These are phyloP conservation scores for Oxytorus armatus DNA, from an alignment of 2,888 invertebrate species.

Conservation along the genomic window DNA sequence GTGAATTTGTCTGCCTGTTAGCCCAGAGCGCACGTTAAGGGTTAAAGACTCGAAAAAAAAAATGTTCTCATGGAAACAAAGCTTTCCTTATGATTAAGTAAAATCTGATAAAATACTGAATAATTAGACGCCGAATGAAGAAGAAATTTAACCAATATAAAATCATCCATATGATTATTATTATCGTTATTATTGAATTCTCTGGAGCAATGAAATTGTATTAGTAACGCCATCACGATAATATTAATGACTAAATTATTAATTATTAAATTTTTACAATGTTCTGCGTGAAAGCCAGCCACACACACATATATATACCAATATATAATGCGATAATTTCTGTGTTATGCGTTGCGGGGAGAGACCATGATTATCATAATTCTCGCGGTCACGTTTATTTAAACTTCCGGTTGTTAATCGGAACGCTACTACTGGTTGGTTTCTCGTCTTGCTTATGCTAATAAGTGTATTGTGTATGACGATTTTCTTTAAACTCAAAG, in stretches of 20 bases:
- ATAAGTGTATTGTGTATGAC: conserved; percentile 19
- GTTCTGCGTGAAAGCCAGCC: conserved; percentile 44
- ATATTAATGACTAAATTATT: conserved; percentile 49
- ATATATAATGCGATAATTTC: conserved; percentile 41
- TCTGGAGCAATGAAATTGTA: conserved; percentile 50
- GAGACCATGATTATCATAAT: conserved; percentile 54
- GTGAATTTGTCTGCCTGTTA: too few relatives aligned
- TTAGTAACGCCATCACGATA: conserved; percentile 57
- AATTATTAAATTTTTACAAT: conserved; percentile 48
- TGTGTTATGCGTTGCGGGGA: conserved; percentile 5
- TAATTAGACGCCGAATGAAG: background rate
- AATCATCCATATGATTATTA: background rate
- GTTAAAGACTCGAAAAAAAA: too few relatives aligned
- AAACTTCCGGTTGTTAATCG: conserved; percentile 59
- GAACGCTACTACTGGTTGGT: conserved; percentile 14
- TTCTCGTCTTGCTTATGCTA: conserved; percentile 35
- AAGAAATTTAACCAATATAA: background rate
- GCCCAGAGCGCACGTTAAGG: too few relatives aligned
- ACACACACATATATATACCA: conserved; percentile 26
- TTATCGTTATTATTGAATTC: conserved; percentile 25
- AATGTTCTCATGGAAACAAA: too few relatives aligned
- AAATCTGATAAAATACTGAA: too few relatives aligned
- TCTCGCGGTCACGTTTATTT: conserved; percentile 59
- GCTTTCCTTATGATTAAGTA: too few relatives aligned
- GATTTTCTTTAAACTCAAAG: conserved; percentile 8